Evolutionary conservation across 2,113 vertebrate genomes (phyloP).

Genomic region (Charina bottae): DNA sequence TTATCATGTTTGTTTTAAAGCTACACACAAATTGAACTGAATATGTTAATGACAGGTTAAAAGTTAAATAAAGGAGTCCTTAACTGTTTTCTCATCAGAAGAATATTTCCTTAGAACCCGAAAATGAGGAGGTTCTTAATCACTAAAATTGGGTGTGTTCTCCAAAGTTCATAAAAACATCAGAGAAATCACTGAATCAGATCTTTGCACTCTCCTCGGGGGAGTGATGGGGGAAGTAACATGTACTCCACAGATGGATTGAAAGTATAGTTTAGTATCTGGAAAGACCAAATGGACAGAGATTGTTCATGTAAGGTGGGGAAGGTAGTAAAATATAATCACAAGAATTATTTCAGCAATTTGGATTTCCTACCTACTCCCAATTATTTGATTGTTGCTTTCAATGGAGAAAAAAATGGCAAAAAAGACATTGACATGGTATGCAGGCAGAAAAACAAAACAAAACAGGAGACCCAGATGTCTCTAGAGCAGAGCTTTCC

Average conservation of each 20-base stretch:
- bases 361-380: background rate
- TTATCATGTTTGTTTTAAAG: background rate
- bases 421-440: background rate
- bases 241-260: background rate
- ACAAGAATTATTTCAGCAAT: background rate
- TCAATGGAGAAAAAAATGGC: background rate
- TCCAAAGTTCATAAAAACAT: background rate
- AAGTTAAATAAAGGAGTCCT: background rate
- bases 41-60: conserved; percentile 12
- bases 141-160: background rate
- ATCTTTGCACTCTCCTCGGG: background rate
- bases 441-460: background rate
- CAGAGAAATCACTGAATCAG: background rate
- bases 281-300: background rate
- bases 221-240: background rate
- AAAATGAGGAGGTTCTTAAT: background rate
- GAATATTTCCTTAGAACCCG: background rate
- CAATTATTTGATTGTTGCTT: background rate
- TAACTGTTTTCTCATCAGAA: no score
- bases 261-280: background rate
- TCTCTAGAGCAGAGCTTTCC: no score
- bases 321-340: background rate
- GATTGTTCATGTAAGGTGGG: background rate
- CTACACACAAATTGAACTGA: background rate
- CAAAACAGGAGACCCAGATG: background rate